These are phyloP conservation scores for Nothocercus julius DNA, from an alignment of 2,113 vertebrate genomes.

Conservation along the genomic window DNA sequence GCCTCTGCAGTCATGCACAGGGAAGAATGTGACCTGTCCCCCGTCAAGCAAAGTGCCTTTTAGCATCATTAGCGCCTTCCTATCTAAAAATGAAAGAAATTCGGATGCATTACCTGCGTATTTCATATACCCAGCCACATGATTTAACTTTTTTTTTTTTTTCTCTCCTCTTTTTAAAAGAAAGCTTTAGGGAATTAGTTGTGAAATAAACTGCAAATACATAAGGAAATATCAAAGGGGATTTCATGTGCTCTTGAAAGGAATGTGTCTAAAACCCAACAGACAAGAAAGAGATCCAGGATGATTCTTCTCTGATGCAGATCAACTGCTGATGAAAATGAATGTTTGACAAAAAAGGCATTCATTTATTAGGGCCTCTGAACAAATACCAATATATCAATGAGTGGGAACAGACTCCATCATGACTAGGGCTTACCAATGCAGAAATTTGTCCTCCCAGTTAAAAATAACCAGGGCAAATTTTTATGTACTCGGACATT, in stretches of 20 bases:
- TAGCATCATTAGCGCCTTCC: neutral
- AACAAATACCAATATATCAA: neutral
- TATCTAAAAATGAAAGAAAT: neutral
- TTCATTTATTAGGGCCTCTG: neutral
- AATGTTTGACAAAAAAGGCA: neutral
- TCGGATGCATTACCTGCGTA: neutral
- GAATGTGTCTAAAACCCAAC: neutral
- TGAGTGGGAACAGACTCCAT: neutral
- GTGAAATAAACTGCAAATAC: neutral
- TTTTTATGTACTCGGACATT: neutral
- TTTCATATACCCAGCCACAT: neutral
- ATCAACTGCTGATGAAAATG: neutral
- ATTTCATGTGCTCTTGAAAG: neutral
- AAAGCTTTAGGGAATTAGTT: neutral
- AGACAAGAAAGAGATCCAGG: neutral
- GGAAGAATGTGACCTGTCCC: neutral
- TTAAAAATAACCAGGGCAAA: neutral
- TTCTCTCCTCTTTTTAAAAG: too few relatives aligned
- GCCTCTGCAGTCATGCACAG: neutral
- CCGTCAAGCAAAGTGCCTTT: neutral
- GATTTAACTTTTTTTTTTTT: neutral
- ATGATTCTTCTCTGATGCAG: neutral
- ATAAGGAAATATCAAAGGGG: neutral
- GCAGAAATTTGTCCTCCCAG: neutral
- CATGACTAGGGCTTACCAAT: neutral